Percentiles rank a stretch among this genome's conserved stretches.
phyloP scores from a whole-genome alignment of 1,140 invertebrate genomes.

The Drosophila chauvacae region DNA sequence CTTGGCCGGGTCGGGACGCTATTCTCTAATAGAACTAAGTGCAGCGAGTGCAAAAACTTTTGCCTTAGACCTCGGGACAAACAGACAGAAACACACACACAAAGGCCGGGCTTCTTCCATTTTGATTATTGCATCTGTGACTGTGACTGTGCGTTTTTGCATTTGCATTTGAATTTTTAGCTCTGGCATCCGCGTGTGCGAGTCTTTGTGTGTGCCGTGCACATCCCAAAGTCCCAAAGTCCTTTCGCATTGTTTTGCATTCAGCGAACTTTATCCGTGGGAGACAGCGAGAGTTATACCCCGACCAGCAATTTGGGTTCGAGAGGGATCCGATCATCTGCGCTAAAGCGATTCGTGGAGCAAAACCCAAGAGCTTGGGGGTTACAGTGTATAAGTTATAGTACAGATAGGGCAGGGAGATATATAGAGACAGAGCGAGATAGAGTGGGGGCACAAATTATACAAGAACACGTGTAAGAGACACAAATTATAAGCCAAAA shows the following conservation, averaged over 20 bases:
- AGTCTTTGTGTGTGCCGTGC: slow-evolving; percentile 11
- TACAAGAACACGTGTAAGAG: slow-evolving; percentile 36
- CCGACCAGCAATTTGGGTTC: slow-evolving; percentile 53
- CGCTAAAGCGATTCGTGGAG: slow-evolving; percentile 80
- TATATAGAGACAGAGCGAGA: neutral
- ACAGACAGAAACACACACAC: slow-evolving; percentile 18
- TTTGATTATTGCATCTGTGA: slow-evolving; percentile 69
- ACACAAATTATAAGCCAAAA: slow-evolving; percentile 56
- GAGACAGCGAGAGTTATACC: slow-evolving; percentile 41
- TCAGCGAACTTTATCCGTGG: slow-evolving; percentile 51
- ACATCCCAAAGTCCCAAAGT: slow-evolving; percentile 43
- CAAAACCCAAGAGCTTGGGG: slow-evolving; percentile 75
- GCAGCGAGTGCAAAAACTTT: slow-evolving; percentile 69
- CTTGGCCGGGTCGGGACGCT: slow-evolving; percentile 34
- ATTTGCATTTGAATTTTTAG: slow-evolving; percentile 24
- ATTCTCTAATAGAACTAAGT: slow-evolving; percentile 74
- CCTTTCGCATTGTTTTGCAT: slow-evolving; percentile 50
- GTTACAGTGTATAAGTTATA: slow-evolving; percentile 82
- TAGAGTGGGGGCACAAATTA: slow-evolving; percentile 16
- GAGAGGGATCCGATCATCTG: slow-evolving; percentile 42
- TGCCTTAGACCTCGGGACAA: slow-evolving; percentile 36
- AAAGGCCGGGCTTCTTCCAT: slow-evolving; percentile 64
- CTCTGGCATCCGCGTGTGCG: slow-evolving; percentile 7
- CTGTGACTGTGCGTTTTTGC: slow-evolving; percentile 37
- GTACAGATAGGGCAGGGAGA: slow-evolving; percentile 40